phyloP scores from a whole-genome alignment of 1,140 invertebrate genomes.

The Stegodyphus mimosarum region DNA sequence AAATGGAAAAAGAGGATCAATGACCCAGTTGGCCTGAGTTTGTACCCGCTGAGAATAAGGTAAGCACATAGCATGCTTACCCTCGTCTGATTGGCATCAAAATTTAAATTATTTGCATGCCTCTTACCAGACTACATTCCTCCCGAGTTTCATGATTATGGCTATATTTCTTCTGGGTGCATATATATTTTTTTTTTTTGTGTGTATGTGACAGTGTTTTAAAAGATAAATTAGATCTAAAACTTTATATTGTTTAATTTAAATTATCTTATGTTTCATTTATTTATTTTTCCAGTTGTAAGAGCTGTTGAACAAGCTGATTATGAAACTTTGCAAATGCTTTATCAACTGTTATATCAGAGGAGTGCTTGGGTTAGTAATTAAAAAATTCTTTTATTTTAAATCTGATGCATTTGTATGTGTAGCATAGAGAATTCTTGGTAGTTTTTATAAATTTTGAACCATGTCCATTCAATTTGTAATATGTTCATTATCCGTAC shows the following conservation, averaged over 20 bases:
- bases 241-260: not conserved
- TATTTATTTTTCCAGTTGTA: conserved; percentile 28
- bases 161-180: not conserved
- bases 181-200: not conserved
- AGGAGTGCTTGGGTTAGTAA: conserved; percentile 55
- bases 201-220: not conserved
- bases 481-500: not conserved
- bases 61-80: too few relatives aligned
- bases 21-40: too few relatives aligned
- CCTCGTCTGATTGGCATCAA: too few relatives aligned
- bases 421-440: too few relatives aligned
- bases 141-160: too few relatives aligned
- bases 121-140: too few relatives aligned
- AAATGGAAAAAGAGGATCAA: too few relatives aligned
- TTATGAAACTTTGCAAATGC: conserved; percentile 37
- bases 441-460: not conserved
- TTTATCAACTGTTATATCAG: conserved; percentile 44
- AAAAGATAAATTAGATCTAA: not conserved
- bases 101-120: too few relatives aligned
- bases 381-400: not conserved
- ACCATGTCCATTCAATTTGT: not conserved
- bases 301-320: conserved; percentile 31
- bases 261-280: not conserved
- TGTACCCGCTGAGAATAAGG: too few relatives aligned
- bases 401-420: not conserved